phyloP scores from a whole-genome alignment of 2,888 invertebrate genomes.

The Athalia rosae region DNA sequence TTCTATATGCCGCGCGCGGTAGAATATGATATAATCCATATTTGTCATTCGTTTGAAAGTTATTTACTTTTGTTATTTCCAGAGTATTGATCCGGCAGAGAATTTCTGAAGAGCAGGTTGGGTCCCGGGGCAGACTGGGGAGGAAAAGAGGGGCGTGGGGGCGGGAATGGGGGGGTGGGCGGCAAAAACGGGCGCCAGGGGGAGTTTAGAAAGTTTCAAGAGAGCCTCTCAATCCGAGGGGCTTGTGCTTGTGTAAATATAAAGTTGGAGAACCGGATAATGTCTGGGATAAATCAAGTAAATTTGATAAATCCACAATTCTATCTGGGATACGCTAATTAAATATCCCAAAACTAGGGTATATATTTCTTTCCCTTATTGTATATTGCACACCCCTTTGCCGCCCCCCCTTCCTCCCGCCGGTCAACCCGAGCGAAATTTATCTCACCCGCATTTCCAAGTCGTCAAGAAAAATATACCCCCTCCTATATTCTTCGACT shows the following conservation, averaged over 20 bases:
- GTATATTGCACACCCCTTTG: slow-evolving; percentile 54
- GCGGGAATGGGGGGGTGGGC: slow-evolving; percentile 49
- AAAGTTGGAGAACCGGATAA: slow-evolving; percentile 67
- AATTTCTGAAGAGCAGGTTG: slow-evolving; percentile 52
- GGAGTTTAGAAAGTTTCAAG: slow-evolving; percentile 45
- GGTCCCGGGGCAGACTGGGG: slow-evolving; percentile 45
- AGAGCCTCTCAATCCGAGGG: slow-evolving; percentile 63
- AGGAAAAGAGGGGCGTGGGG: slow-evolving; percentile 56
- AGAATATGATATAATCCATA: slow-evolving; percentile 64
- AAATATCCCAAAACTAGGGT: slow-evolving; percentile 43
- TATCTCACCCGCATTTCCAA: too few relatives aligned
- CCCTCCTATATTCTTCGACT: too few relatives aligned
- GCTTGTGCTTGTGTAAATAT: slow-evolving; percentile 67
- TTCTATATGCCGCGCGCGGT: too few relatives aligned
- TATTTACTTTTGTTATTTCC: slow-evolving; percentile 69
- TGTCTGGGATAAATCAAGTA: slow-evolving; percentile 68
- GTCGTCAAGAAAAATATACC: too few relatives aligned
- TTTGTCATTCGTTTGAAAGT: slow-evolving; percentile 67
- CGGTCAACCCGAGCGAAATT: too few relatives aligned
- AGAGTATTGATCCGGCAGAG: slow-evolving; percentile 65
- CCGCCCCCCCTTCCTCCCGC: too few relatives aligned
- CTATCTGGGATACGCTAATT: slow-evolving; percentile 50
- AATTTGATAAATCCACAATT: slow-evolving; percentile 68
- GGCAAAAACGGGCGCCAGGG: slow-evolving; percentile 43
- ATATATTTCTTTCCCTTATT: slow-evolving; percentile 17